Conservation (phyloP, 2,888 invertebrate species). For the Sialis lutaria region DNA sequence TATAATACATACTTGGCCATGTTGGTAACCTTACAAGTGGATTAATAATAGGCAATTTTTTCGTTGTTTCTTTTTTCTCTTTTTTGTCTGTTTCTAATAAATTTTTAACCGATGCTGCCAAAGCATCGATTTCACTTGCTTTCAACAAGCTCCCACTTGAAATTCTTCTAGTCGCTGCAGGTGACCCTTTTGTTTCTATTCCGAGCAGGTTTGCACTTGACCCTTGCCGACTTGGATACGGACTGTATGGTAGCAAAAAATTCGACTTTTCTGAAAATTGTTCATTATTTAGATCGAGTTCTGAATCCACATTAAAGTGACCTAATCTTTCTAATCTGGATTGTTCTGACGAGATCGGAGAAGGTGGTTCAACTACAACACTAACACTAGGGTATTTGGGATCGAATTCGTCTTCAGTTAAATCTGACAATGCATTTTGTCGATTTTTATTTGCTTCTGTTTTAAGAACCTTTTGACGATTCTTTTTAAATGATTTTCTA, state of each 20-base stretch:
- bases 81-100: slow-evolving; percentile 21
- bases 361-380: slow-evolving; percentile 59
- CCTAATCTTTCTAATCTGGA: slow-evolving; percentile 11
- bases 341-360: slow-evolving; percentile 47
- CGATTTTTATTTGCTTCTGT: slow-evolving; percentile 25
- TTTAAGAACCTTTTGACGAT: slow-evolving; percentile 17
- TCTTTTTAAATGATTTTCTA: slow-evolving; percentile 51
- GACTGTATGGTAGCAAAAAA: slow-evolving; percentile 20
- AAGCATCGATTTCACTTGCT: slow-evolving; percentile 41
- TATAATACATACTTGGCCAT: slow-evolving; percentile 57
- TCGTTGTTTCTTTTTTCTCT: slow-evolving; percentile 37
- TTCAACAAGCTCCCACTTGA: slow-evolving; percentile 82
- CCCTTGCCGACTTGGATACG: slow-evolving; percentile 17
- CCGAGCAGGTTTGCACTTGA: slow-evolving; percentile 40
- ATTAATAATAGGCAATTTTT: slow-evolving; percentile 75
- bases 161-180: slow-evolving; percentile 74
- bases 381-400: slow-evolving; percentile 43
- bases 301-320: slow-evolving; percentile 18
- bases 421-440: slow-evolving; percentile 22
- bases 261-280: slow-evolving; percentile 8
- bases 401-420: slow-evolving; percentile 16
- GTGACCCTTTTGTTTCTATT: slow-evolving; percentile 53
- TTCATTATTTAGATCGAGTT: slow-evolving; percentile 17
- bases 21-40: slow-evolving; percentile 72
- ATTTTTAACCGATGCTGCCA: slow-evolving; percentile 37